Evolutionary conservation across 2,113 vertebrate species (phyloP).

Genomic region (Probosciger aterrimus): DNA sequence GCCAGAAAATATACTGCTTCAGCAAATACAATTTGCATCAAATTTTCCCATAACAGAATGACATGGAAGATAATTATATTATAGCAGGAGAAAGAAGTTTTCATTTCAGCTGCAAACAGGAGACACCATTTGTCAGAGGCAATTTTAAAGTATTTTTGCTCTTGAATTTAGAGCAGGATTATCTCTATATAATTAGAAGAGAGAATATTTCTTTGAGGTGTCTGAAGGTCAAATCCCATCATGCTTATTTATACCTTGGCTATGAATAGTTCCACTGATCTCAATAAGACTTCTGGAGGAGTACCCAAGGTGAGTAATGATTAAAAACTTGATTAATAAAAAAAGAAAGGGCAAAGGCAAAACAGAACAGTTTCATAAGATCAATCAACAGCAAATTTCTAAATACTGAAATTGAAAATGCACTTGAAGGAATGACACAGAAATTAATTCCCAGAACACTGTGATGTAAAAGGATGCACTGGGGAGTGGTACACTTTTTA

Average conservation of each 20-base stretch:
- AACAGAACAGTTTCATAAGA: neutral
- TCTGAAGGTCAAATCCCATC: neutral
- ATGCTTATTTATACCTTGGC: slow-evolving; percentile 3
- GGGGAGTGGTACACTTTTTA: neutral
- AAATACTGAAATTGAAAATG: neutral
- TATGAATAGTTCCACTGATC: slow-evolving; percentile 33
- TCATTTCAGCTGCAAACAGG: neutral
- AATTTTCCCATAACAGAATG: neutral
- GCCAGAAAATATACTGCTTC: neutral
- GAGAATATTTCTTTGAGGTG: neutral
- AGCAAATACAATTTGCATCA: neutral
- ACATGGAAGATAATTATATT: neutral
- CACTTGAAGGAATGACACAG: neutral
- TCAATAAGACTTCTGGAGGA: neutral
- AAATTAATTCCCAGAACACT: neutral
- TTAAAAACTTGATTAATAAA: neutral
- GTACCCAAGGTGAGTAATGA: neutral
- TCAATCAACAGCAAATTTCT: neutral
- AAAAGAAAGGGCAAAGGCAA: slow-evolving; percentile 13
- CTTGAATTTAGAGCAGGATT: neutral
- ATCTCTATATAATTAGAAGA: neutral
- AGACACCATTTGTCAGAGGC: neutral
- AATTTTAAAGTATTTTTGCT: neutral
- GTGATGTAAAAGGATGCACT: neutral
- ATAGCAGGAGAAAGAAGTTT: neutral